Evolutionary conservation across 2,797 vertebrate species (phyloP), one percentile per base, ranked within the genome.

Genomic region (Podarcis siculus): DNA sequence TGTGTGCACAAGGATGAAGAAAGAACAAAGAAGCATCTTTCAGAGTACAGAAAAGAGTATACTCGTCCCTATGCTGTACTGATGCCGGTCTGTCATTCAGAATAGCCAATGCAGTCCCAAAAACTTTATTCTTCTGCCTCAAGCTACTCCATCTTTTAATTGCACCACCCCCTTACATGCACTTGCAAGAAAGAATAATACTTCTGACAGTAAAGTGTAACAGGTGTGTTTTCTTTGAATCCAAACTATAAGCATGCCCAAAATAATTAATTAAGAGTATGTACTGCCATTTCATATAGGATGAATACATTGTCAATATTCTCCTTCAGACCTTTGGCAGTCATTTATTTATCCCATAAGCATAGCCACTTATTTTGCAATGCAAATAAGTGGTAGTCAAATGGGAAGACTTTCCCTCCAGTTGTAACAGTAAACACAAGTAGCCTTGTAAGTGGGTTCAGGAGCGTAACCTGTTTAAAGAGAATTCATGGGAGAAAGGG

Each of bases 281-380:
- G 96, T 97, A 82, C 89, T 94, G 96, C 96, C 96, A 95, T 90
- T 92, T 94, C 96, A 97, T 96, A 91, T 94, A 97, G 96, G 88
- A 95, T 96, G 93, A 96, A 95, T 93, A 96, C 91, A 86, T 79
- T 55, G 81, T 64, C 85, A 88, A 78, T 92, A 95, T 95, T 95
- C 91, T 93, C 91, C 96, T 95, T 96, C 96, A 97, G 97, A 96
- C 49, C 96, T 95, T 71, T 86, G 94, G 96, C 96, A 96, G 82
- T 9, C 32, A 91, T 97, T 97, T 82, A 83, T 99, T 92, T 99
- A 87, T 97, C 98, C 98, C 97, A 98, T 97, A 98, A 98, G 98
- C 98, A 99, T 98, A 99, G 97, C 98, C 98, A 98, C 95, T 94
- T 97, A 96, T 94, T 97, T 93, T 92, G 76, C 79, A 82, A 89